These are phyloP conservation scores for Myzus persicae DNA, from an alignment of 1,140 invertebrate genomes.

Conservation along the genomic window DNA sequence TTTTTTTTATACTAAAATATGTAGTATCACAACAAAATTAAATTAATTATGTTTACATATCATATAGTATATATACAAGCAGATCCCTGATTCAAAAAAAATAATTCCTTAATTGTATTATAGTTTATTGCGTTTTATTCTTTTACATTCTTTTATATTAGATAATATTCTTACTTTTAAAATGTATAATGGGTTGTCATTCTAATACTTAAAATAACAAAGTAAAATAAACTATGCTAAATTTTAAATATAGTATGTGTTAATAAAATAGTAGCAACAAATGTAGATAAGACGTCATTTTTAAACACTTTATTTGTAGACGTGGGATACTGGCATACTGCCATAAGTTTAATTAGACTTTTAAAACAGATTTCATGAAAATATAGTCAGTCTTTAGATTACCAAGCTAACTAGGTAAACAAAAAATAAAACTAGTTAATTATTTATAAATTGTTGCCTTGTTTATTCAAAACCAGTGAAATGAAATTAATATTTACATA, in stretches of 20 bases:
- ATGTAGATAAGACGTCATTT: background rate
- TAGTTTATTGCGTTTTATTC: background rate
- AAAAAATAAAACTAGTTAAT: background rate
- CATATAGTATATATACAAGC: background rate
- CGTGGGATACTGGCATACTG: background rate
- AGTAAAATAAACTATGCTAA: background rate
- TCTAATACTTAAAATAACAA: background rate
- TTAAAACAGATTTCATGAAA: background rate
- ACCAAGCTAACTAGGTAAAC: background rate
- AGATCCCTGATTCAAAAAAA: background rate
- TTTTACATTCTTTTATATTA: background rate
- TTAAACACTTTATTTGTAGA: background rate
- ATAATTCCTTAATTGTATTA: background rate
- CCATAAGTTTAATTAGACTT: background rate
- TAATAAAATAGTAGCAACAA: background rate
- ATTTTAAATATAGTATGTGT: background rate
- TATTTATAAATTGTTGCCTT: background rate
- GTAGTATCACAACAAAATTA: no score
- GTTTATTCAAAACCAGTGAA: background rate
- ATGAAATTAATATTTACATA: background rate
- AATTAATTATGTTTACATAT: no score
- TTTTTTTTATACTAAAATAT: no score
- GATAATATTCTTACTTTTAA: background rate
- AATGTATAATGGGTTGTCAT: background rate
- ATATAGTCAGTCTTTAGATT: background rate